Percentiles rank a stretch among this genome's conserved stretches.
phyloP scores from a whole-genome alignment of 2,113 vertebrate species.

The Tyrannus savana region DNA sequence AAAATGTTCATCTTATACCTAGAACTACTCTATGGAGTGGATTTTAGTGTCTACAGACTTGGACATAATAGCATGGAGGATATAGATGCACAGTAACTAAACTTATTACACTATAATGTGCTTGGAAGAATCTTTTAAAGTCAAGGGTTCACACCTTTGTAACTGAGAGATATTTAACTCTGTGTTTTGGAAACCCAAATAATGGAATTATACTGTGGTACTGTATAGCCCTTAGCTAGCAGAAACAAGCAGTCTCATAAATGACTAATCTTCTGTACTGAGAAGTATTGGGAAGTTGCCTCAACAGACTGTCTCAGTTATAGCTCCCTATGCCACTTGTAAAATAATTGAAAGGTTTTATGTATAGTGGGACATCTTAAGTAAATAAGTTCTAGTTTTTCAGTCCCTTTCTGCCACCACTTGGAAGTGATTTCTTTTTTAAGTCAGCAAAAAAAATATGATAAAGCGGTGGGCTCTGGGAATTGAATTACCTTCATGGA shows the following conservation, averaged over 20 bases:
- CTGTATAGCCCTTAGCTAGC: not conserved
- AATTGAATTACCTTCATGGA: slow-evolving; percentile 16
- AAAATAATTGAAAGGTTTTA: not conserved
- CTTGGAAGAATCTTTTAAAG: not conserved
- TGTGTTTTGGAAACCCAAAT: not conserved
- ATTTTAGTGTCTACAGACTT: not conserved
- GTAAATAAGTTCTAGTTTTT: not conserved
- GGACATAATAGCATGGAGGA: not conserved
- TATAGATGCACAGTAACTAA: not conserved
- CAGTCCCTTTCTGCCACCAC: not conserved
- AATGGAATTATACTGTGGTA: not conserved
- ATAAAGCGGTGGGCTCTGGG: not conserved
- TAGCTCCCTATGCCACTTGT: not conserved
- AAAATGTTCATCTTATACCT: not conserved
- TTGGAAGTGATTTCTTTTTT: slow-evolving; percentile 9
- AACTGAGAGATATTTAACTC: not conserved
- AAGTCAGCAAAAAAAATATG: not conserved
- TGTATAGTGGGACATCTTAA: not conserved
- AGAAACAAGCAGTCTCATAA: not conserved
- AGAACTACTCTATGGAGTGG: not conserved
- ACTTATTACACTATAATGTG: not conserved
- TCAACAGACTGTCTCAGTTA: not conserved
- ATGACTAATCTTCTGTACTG: not conserved
- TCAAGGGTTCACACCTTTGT: not conserved
- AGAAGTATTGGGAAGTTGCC: not conserved